Percentiles rank a stretch among this genome's conserved stretches.
phyloP scores from a whole-genome alignment of 2,113 vertebrate genomes.

The Sorex fumeus region DNA sequence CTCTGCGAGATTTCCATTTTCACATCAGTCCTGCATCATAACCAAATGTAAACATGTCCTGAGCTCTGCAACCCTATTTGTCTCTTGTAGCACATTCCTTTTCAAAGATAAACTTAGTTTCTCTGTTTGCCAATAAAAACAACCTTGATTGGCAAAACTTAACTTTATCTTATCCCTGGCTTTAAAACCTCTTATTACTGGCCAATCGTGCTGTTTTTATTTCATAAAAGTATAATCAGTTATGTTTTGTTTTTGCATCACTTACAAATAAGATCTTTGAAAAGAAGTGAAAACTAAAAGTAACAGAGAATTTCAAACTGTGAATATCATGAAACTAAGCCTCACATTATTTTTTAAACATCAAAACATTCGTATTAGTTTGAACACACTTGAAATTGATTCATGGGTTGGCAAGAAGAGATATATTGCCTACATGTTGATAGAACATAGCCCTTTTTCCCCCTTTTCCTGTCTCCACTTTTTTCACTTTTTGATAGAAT shows the following conservation, averaged over 20 bases:
- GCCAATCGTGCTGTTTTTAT: neutral
- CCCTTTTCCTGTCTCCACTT: no score
- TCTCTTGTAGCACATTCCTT: neutral
- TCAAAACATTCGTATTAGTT: neutral
- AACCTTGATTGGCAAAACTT: neutral
- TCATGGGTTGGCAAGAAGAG: neutral
- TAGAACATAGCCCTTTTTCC: neutral
- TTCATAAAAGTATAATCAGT: neutral
- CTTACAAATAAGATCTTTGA: constrained; percentile 5
- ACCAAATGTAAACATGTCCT: neutral
- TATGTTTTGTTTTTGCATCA: constrained; percentile 20
- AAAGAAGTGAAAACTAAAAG: constrained; percentile 31
- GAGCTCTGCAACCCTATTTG: neutral
- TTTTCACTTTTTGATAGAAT: neutral
- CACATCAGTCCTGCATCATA: neutral
- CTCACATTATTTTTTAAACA: neutral
- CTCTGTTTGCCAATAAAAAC: constrained; percentile 13
- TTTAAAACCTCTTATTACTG: neutral
- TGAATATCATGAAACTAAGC: neutral
- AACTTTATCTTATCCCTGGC: neutral
- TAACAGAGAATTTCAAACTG: constrained; percentile 19
- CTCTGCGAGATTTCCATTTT: neutral
- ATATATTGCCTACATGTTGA: neutral
- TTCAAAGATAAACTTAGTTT: neutral
- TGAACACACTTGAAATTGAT: neutral